Conservation (phyloP, 2,113 vertebrate genomes). For the Vombatus ursinus region DNA sequence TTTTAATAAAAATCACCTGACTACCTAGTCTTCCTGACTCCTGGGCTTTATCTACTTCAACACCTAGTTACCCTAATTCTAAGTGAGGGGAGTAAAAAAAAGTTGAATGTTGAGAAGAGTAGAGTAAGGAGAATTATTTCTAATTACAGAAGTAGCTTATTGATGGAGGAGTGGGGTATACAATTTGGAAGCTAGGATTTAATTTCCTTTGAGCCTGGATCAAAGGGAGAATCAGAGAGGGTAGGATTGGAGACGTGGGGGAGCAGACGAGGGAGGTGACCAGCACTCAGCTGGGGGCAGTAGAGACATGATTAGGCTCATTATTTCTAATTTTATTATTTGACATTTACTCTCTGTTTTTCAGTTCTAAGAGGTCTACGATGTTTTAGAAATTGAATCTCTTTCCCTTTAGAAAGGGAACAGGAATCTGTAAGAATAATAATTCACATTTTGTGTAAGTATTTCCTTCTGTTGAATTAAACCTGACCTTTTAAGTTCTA, state of each 20-base stretch:
- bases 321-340: neutral
- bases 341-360: neutral
- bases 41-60: no score
- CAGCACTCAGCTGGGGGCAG: neutral
- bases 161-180: neutral
- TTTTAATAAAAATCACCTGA: neutral
- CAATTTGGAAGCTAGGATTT: neutral
- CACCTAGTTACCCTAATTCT: no score
- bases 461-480: neutral
- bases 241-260: neutral
- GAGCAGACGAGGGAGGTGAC: neutral
- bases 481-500: neutral
- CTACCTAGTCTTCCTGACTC: neutral
- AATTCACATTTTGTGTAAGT: neutral
- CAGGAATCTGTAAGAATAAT: neutral
- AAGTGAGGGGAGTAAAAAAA: neutral
- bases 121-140: neutral
- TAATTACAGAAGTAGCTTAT: neutral
- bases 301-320: neutral
- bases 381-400: neutral
- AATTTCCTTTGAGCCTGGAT: neutral
- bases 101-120: neutral
- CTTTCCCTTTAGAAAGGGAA: neutral
- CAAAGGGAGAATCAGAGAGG: neutral
- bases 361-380: neutral